Evolutionary conservation across 2,888 invertebrate species (phyloP).

Genomic region (Lasioglossum morio): DNA sequence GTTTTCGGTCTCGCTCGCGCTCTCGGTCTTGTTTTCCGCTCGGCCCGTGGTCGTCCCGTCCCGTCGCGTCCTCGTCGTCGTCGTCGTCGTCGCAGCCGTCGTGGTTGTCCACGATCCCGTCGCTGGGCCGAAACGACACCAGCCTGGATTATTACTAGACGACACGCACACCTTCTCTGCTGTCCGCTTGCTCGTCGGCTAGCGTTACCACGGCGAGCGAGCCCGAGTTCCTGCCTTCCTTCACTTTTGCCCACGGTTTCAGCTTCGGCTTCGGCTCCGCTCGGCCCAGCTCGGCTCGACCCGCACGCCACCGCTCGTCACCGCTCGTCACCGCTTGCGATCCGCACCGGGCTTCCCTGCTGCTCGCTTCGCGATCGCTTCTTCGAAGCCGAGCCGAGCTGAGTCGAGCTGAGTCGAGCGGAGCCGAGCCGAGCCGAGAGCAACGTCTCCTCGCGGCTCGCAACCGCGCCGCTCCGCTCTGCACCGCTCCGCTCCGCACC

Average conservation of each 20-base stretch:
- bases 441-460: background rate
- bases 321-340: constrained; percentile 32
- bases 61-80: background rate
- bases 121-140: constrained; percentile 13
- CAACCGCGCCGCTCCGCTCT: constrained; percentile 52
- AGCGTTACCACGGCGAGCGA: constrained; percentile 38
- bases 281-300: constrained; percentile 74
- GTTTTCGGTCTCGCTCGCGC: background rate
- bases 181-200: constrained; percentile 48
- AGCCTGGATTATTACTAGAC: constrained; percentile 28
- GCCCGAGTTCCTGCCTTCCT: constrained; percentile 67
- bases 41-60: background rate
- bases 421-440: constrained; percentile 52
- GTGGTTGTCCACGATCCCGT: background rate
- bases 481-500: constrained; percentile 34
- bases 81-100: background rate
- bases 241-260: constrained; percentile 58
- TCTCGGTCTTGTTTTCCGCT: background rate
- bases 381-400: background rate
- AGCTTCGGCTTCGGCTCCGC: constrained; percentile 69
- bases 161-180: constrained; percentile 45
- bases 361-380: background rate
- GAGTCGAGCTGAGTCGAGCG: constrained; percentile 28
- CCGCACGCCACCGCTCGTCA: constrained; percentile 53
- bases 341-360: constrained; percentile 1